Evolutionary conservation across 2,797 vertebrate species (phyloP).

Genomic region (Poeciliopsis gracilis): DNA sequence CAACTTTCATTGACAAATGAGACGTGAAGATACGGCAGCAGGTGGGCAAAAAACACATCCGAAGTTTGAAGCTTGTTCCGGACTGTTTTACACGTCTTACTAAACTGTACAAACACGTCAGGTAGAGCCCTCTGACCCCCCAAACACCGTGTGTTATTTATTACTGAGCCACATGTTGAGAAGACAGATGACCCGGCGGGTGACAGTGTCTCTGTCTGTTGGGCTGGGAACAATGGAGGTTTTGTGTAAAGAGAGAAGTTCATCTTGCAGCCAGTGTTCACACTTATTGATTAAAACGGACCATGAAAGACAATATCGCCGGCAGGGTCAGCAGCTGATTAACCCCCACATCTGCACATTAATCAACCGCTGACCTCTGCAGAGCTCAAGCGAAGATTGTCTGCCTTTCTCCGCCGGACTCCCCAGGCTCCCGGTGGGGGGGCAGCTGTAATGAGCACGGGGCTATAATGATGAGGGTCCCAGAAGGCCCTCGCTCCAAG

Average conservation of each 20-base stretch:
- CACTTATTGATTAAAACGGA: conserved; percentile 77
- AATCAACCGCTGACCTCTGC: conserved; percentile 75
- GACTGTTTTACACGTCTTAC: conserved; percentile 6
- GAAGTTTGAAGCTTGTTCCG: neutral
- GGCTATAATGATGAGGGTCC: conserved; percentile 57
- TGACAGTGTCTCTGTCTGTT: neutral
- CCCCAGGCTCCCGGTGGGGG: conserved; percentile 40
- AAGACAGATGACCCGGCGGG: conserved; percentile 26
- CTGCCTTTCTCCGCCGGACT: conserved; percentile 28
- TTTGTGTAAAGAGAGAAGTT: conserved; percentile 38
- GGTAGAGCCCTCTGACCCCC: neutral
- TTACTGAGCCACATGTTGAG: neutral
- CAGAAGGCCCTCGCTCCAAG: conserved; percentile 42
- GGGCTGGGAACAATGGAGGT: conserved; percentile 2
- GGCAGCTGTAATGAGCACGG: conserved; percentile 59
- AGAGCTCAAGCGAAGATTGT: conserved; percentile 66
- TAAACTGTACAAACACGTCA: neutral
- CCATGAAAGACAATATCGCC: conserved; percentile 69
- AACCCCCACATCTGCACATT: conserved; percentile 74
- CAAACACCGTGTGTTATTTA: conserved; percentile 4
- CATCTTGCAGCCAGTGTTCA: conserved; percentile 52
- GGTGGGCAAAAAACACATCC: neutral
- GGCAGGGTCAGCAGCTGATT: conserved; percentile 76
- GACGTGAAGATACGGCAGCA: conserved; percentile 19
- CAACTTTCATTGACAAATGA: conserved; percentile 48